phyloP scores from a whole-genome alignment of 92 coral and sea anemone genomes.

The Siderastrea siderea region DNA sequence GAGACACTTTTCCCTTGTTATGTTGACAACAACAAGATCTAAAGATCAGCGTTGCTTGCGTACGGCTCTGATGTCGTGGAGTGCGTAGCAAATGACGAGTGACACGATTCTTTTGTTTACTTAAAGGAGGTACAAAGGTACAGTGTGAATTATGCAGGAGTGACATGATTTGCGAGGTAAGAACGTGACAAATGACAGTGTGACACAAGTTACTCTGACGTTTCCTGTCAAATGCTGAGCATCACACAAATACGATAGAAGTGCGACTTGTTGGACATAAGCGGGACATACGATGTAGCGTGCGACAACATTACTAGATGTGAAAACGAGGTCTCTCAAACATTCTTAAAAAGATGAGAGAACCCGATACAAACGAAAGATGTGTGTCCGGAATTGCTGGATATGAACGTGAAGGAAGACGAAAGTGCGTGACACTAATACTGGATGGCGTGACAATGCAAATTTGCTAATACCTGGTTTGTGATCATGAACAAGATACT shows the following conservation, averaged over 20 bases:
- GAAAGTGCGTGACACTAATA: slow-evolving; percentile 10
- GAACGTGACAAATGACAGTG: neutral
- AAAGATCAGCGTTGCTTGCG: too few relatives aligned
- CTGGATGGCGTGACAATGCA: slow-evolving; percentile 15
- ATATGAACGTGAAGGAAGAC: neutral
- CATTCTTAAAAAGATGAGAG: too few relatives aligned
- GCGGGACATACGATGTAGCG: neutral
- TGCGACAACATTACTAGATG: neutral
- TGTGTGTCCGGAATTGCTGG: neutral
- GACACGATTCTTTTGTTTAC: too few relatives aligned
- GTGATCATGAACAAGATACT: slow-evolving; percentile 14
- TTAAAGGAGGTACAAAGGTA: too few relatives aligned
- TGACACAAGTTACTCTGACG: neutral
- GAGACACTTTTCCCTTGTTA: too few relatives aligned
- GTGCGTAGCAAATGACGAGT: too few relatives aligned
- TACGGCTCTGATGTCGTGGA: too few relatives aligned
- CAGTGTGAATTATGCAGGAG: too few relatives aligned
- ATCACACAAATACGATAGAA: neutral
- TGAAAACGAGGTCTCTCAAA: too few relatives aligned
- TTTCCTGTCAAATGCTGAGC: neutral
- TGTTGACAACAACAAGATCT: too few relatives aligned
- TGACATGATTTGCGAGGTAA: neutral
- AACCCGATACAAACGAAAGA: too few relatives aligned
- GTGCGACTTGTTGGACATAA: neutral
- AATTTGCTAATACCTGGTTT: slow-evolving; percentile 40